Conservation (phyloP, 2,888 invertebrate genomes). For the Andrena minutula region DNA sequence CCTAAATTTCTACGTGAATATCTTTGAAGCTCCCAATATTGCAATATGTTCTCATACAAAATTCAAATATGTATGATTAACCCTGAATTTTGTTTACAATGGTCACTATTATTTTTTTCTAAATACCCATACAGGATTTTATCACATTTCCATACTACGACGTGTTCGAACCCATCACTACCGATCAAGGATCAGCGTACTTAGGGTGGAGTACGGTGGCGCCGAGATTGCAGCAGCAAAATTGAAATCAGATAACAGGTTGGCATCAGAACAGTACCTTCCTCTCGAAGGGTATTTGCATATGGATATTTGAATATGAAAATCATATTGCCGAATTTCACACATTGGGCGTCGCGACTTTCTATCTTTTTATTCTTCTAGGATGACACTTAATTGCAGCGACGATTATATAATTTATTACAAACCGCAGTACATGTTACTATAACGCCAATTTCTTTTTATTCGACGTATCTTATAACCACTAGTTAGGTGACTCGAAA, state of each 20-base stretch:
- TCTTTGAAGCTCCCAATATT: no score
- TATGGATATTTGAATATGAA: conserved; percentile 52
- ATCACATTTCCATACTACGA: neutral
- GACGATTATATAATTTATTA: conserved; percentile 1
- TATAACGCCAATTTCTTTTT: no score
- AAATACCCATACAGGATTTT: neutral
- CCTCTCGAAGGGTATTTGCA: conserved; percentile 45
- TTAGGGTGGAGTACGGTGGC: conserved; percentile 67
- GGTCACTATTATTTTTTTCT: no score
- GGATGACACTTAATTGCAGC: neutral
- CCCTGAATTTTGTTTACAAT: no score
- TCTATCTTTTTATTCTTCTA: neutral
- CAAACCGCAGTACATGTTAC: neutral
- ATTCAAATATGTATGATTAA: no score
- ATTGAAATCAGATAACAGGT: conserved; percentile 80
- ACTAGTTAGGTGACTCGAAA: no score
- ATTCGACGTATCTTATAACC: no score
- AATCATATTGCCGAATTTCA: conserved; percentile 23
- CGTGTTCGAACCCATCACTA: conserved; percentile 20
- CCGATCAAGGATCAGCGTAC: conserved; percentile 69
- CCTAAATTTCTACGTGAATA: no score
- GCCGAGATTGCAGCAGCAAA: conserved; percentile 75
- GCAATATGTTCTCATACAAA: no score
- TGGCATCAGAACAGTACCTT: conserved; percentile 55
- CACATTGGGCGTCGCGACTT: neutral